These are phyloP conservation scores for Temnothorax nylanderi DNA, from an alignment of 1,140 invertebrate genomes.

Conservation along the genomic window DNA sequence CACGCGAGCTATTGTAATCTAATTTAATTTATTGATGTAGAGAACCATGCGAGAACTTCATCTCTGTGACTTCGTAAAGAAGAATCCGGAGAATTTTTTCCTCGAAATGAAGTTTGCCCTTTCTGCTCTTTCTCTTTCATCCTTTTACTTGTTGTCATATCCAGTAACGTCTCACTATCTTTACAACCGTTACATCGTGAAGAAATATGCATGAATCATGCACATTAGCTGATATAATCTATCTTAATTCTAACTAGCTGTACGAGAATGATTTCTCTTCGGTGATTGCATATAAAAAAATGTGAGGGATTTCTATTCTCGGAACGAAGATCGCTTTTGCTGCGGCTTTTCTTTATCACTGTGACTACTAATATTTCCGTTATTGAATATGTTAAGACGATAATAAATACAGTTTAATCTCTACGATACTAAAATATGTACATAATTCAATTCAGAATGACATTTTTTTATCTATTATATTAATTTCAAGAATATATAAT, in stretches of 20 bases:
- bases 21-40: not conserved
- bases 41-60: not conserved
- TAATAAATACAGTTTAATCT: not conserved
- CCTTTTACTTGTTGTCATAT: not conserved
- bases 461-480: not conserved
- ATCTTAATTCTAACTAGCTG: not conserved
- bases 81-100: not conserved
- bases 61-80: not conserved
- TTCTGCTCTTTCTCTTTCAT: not conserved
- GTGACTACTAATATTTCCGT: not conserved
- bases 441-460: not conserved
- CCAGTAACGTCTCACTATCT: not conserved
- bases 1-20: not conserved
- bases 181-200: not conserved
- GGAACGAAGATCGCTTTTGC: not conserved
- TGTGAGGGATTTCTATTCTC: not conserved
- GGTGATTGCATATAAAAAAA: not conserved
- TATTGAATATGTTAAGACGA: not conserved
- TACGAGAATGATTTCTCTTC: not conserved
- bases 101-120: not conserved
- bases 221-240: not conserved
- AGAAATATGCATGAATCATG: constrained; percentile 10
- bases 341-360: not conserved
- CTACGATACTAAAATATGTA: not conserved
- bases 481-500: constrained; percentile 1